Evolutionary conservation across 1,140 invertebrate genomes (phyloP).

Genomic region (Aphis gossypii): DNA sequence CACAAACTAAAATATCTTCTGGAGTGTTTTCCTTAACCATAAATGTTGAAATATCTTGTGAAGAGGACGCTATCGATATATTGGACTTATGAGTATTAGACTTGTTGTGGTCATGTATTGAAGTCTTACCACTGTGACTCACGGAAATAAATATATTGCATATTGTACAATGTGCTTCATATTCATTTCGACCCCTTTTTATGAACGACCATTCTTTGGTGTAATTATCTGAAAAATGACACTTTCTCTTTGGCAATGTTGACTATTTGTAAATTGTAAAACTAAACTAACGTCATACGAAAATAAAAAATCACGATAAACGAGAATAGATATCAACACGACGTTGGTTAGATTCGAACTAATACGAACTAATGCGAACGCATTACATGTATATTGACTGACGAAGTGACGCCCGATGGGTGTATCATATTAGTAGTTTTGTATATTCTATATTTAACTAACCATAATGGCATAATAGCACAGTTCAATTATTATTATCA

Average conservation of each 20-base stretch:
- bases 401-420: no score
- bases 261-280: conserved; percentile 30
- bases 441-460: background rate
- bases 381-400: background rate
- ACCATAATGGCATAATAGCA: background rate
- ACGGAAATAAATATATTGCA: conserved; percentile 40
- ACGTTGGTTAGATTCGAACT: conserved; percentile 23
- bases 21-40: conserved; percentile 15
- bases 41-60: background rate
- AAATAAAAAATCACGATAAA: conserved; percentile 15
- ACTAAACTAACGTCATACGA: conserved; percentile 16
- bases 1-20: conserved; percentile 50
- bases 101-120: conserved; percentile 47
- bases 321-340: conserved; percentile 9
- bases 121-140: conserved; percentile 17
- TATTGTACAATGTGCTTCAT: conserved; percentile 28
- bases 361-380: background rate
- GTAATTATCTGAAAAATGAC: conserved; percentile 37
- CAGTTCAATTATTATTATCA: conserved; percentile 6
- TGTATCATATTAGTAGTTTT: conserved; percentile 22
- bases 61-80: no score
- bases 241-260: conserved; percentile 48
- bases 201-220: conserved; percentile 40
- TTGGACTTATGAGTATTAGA: background rate
- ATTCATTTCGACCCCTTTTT: conserved; percentile 31